These are phyloP conservation scores for Tuta absoluta DNA, from an alignment of 2,888 invertebrate genomes.

Conservation along the genomic window DNA sequence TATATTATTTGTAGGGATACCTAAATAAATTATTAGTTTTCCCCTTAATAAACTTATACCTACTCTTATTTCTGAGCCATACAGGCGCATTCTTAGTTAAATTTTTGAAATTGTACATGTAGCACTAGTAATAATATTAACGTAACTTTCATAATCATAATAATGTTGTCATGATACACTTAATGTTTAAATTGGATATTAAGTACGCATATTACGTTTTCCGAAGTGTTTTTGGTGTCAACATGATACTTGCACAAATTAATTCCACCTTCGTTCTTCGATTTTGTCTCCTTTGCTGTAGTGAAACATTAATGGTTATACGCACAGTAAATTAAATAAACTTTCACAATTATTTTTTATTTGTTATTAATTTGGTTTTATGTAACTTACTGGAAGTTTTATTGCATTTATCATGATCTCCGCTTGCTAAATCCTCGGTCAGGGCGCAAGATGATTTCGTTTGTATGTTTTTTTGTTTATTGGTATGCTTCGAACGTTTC, in stretches of 20 bases:
- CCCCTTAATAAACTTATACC: too few relatives aligned
- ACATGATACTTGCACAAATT: background rate
- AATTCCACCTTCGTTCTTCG: conserved; percentile 25
- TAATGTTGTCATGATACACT: too few relatives aligned
- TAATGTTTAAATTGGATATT: too few relatives aligned
- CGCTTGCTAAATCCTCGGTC: conserved; percentile 26
- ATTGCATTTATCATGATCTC: conserved; percentile 27
- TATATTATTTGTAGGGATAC: too few relatives aligned
- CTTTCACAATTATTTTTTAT: background rate
- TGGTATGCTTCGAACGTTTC: background rate
- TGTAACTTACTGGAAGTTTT: conserved; percentile 29
- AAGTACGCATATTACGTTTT: background rate
- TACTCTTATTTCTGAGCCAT: too few relatives aligned
- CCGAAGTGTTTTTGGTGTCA: background rate
- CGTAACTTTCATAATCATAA: too few relatives aligned
- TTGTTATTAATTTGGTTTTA: background rate
- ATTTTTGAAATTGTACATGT: too few relatives aligned
- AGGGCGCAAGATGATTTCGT: background rate
- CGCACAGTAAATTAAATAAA: background rate
- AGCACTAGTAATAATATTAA: too few relatives aligned
- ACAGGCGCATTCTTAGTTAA: too few relatives aligned
- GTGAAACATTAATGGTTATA: conserved; percentile 18
- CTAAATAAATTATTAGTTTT: too few relatives aligned
- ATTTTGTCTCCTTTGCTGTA: conserved; percentile 25
- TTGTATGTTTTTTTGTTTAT: background rate